A percentile compares a stretch with the other conserved stretches of the same genome.
phyloP scores from a whole-genome alignment of 2,113 vertebrate species.

The Chaetorhynchus papuensis region DNA sequence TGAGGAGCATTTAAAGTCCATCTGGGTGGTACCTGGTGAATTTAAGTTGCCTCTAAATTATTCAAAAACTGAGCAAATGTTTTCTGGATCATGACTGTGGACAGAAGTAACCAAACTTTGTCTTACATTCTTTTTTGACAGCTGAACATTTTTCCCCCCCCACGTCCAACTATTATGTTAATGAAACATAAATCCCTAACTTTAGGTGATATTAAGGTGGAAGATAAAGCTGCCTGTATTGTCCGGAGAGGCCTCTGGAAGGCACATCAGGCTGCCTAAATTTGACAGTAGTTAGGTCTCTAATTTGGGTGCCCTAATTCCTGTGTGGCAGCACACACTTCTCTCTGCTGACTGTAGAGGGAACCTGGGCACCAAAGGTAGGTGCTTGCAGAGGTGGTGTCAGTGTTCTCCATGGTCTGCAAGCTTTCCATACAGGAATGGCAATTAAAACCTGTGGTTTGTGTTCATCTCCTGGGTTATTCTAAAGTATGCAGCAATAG shows the following conservation, averaged over 20 bases:
- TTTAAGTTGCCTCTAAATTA: not conserved
- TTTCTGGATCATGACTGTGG: not conserved
- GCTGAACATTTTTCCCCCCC: not conserved
- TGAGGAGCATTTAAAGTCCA: not conserved
- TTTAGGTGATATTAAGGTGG: not conserved
- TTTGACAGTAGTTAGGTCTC: not conserved
- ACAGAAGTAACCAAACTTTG: not conserved
- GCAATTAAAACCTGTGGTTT: not conserved
- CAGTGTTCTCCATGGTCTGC: not conserved
- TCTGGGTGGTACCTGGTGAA: not conserved
- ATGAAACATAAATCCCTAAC: not conserved
- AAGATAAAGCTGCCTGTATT: not conserved
- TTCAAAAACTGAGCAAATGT: not conserved
- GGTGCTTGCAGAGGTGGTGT: not conserved
- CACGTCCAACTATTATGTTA: not conserved
- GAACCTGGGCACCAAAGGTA: constrained; percentile 17
- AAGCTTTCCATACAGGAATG: not conserved
- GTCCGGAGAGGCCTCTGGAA: not conserved
- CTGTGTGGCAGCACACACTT: not conserved
- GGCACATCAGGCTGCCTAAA: not conserved
- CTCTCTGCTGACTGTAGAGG: constrained; percentile 6
- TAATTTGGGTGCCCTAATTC: not conserved
- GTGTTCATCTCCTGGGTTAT: not conserved
- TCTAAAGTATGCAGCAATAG: not conserved
- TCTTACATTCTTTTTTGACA: not conserved